A percentile compares a stretch with the other conserved stretches of the same genome.
Evolutionary conservation across 2,888 invertebrate species (phyloP).

Genomic region (Anthophora plumipes): DNA sequence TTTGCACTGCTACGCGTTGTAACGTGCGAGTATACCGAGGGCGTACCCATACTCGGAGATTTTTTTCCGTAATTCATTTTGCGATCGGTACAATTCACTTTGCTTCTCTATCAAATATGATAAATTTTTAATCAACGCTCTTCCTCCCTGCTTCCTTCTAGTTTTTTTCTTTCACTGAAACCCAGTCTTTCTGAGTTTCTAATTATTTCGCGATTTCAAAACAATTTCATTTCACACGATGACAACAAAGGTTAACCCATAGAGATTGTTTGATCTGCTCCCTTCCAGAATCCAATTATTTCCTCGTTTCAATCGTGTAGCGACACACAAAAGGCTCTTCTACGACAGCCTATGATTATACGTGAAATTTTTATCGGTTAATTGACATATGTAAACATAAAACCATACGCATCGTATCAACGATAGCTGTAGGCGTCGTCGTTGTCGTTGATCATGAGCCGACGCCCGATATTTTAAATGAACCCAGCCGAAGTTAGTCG

Average conservation of each 20-base stretch:
- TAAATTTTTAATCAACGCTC: neutral
- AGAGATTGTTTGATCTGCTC: neutral
- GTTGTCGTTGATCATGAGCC: slow-evolving; percentile 26
- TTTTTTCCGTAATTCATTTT: slow-evolving; percentile 91
- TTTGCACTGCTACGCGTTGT: slow-evolving; percentile 92
- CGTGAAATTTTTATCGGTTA: neutral
- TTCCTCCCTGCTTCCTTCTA: neutral
- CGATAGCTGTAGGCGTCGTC: too few relatives aligned
- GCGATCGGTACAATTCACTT: neutral
- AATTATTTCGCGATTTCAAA: neutral
- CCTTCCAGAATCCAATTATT: neutral
- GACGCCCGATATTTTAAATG: slow-evolving; percentile 44
- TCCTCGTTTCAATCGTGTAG: neutral
- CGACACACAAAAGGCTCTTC: neutral
- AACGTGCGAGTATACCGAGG: slow-evolving; percentile 95
- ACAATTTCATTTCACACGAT: neutral
- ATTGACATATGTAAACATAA: slow-evolving; percentile 14
- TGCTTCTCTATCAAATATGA: neutral
- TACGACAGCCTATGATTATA: neutral
- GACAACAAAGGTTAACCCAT: neutral
- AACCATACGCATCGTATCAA: slow-evolving; percentile 1
- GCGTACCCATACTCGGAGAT: slow-evolving; percentile 94
- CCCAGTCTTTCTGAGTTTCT: neutral
- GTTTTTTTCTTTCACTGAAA: neutral
- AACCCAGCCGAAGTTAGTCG: slow-evolving; percentile 11